Percentiles rank a stretch among this genome's conserved stretches.
These are phyloP conservation scores for Iselma pallidipennis DNA, from an alignment of 2,888 invertebrate genomes.

Conservation along the genomic window DNA sequence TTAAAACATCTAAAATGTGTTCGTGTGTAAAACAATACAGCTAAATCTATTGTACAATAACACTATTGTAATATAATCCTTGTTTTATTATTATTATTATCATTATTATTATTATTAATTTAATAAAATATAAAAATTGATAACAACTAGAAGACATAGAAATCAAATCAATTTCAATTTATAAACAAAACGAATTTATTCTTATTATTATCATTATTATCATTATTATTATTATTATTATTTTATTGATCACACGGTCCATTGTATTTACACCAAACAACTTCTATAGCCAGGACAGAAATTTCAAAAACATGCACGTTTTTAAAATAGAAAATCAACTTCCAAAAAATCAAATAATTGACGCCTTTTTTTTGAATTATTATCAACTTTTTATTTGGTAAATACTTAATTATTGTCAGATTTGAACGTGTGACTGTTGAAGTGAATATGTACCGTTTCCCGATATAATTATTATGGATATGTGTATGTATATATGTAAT, in stretches of 20 bases:
- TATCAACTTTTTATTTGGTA: slow-evolving; percentile 1
- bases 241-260: slow-evolving; percentile 20
- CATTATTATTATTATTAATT: neutral
- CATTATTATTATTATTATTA: slow-evolving; percentile 13
- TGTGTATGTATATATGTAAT: slow-evolving; percentile 14
- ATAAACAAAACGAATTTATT: too few relatives aligned
- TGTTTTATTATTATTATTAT: too few relatives aligned
- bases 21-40: slow-evolving; percentile 22
- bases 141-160: slow-evolving; percentile 18
- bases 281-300: neutral
- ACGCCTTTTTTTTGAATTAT: slow-evolving; percentile 5
- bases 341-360: neutral
- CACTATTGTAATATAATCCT: slow-evolving; percentile 11
- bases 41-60: slow-evolving; percentile 20
- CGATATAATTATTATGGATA: slow-evolving; percentile 16
- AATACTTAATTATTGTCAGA: neutral
- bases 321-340: neutral
- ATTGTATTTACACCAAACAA: slow-evolving; percentile 11
- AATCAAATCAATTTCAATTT: slow-evolving; percentile 11
- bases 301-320: too few relatives aligned
- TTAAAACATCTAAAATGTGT: slow-evolving; percentile 26
- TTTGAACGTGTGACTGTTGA: slow-evolving; percentile 19
- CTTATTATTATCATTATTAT: too few relatives aligned
- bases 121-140: slow-evolving; percentile 25
- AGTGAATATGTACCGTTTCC: slow-evolving; percentile 11